phyloP scores from a whole-genome alignment of 2,113 vertebrate species.

The Piprites chloris region DNA sequence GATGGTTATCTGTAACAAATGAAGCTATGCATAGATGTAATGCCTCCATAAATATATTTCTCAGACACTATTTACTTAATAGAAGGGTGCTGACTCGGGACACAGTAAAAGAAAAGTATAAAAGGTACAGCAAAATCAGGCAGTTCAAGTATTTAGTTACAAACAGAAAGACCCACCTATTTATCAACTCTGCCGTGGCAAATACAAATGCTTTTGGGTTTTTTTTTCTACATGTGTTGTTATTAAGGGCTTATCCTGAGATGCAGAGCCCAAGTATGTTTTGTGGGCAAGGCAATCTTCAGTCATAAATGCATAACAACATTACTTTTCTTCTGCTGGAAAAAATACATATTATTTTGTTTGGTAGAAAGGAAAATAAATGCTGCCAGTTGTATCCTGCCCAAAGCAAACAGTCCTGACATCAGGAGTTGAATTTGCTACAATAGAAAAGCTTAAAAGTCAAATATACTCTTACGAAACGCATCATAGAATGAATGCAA shows the following conservation, averaged over 20 bases:
- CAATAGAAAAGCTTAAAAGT: slow-evolving; percentile 42
- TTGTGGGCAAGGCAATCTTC: neutral
- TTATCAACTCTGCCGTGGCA: neutral
- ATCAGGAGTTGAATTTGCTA: slow-evolving; percentile 46
- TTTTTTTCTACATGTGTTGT: neutral
- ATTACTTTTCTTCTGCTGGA: neutral
- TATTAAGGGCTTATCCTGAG: neutral
- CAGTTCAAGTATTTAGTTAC: neutral
- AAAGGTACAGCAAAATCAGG: neutral
- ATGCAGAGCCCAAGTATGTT: neutral
- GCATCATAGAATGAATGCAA: neutral
- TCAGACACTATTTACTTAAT: neutral
- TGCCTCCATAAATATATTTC: neutral
- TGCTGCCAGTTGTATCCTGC: slow-evolving; percentile 22
- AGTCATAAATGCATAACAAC: neutral
- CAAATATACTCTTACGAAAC: slow-evolving; percentile 18
- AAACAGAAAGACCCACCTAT: neutral
- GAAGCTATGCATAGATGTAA: neutral
- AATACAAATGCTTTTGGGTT: neutral
- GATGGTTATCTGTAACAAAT: neutral
- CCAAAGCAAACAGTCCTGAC: slow-evolving; percentile 54
- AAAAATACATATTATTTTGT: slow-evolving; percentile 32
- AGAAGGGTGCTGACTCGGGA: neutral
- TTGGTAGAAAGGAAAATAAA: slow-evolving; percentile 58
- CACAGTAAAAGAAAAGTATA: neutral